Conservation (phyloP, 2,113 vertebrate genomes). For the Oplegnathus fasciatus region DNA sequence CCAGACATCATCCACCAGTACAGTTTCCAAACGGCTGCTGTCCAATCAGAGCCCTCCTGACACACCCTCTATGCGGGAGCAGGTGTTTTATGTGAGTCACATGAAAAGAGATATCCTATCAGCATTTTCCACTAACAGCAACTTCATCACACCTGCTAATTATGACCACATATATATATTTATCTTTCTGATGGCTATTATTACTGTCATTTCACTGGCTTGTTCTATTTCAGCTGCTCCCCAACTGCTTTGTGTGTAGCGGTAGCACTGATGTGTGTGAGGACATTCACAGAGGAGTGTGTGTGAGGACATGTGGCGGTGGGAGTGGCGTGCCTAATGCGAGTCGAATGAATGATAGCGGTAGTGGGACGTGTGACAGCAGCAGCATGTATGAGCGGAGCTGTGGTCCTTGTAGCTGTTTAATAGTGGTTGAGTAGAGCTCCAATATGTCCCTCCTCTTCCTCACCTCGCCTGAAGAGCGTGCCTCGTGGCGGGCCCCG, state of each 20-base stretch:
- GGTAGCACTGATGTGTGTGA: slow-evolving; percentile 71
- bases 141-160: slow-evolving; percentile 1
- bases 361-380: slow-evolving; percentile 61
- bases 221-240: slow-evolving; percentile 82
- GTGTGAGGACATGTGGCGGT: slow-evolving; percentile 61
- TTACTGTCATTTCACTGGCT: slow-evolving; percentile 73
- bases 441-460: slow-evolving; percentile 76
- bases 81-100: slow-evolving; percentile 97
- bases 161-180: not conserved
- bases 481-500: slow-evolving; percentile 61
- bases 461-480: slow-evolving; percentile 74
- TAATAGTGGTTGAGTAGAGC: slow-evolving; percentile 81
- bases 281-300: slow-evolving; percentile 53
- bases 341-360: slow-evolving; percentile 57
- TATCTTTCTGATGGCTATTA: slow-evolving; percentile 45
- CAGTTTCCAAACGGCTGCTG: slow-evolving; percentile 93
- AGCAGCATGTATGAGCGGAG: slow-evolving; percentile 69
- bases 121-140: slow-evolving; percentile 2
- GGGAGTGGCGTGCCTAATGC: slow-evolving; percentile 46
- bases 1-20: slow-evolving; percentile 91
- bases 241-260: slow-evolving; percentile 77
- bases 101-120: not conserved
- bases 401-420: slow-evolving; percentile 82
- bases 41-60: slow-evolving; percentile 99
- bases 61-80: slow-evolving; percentile 96